Percentiles rank a stretch among this genome's conserved stretches.
Conservation (phyloP, 1,140 invertebrate genomes). For the Cydia amplana region DNA sequence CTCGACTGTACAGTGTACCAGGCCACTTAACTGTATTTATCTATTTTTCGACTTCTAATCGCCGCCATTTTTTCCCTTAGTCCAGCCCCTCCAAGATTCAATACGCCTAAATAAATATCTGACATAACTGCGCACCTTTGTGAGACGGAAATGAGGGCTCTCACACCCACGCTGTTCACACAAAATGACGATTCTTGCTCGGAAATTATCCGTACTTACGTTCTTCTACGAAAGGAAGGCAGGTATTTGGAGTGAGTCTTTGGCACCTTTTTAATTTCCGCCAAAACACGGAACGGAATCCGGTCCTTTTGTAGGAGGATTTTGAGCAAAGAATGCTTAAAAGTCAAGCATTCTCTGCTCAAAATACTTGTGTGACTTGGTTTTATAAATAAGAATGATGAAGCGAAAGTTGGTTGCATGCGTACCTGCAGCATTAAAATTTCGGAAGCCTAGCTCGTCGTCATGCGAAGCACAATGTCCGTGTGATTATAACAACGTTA, state of each 20-base stretch:
- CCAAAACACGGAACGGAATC: conserved; percentile 20
- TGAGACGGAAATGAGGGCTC: conserved; percentile 17
- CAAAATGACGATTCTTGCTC: neutral
- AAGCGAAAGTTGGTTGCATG: no score
- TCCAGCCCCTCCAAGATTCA: neutral
- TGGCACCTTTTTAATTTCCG: conserved; percentile 30
- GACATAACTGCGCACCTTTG: conserved; percentile 29
- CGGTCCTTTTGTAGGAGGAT: neutral
- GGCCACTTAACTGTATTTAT: neutral
- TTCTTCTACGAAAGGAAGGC: neutral
- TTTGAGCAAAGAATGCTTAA: neutral
- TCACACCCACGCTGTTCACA: neutral
- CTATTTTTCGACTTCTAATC: neutral
- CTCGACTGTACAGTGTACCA: no score
- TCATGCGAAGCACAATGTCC: neutral
- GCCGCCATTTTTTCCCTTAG: neutral
- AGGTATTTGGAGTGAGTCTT: conserved; percentile 2
- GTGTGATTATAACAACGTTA: neutral
- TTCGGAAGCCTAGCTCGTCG: neutral
- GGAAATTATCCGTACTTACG: neutral
- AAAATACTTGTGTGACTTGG: neutral
- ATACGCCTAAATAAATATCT: conserved; percentile 31
- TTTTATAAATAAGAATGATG: neutral
- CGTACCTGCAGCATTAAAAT: neutral
- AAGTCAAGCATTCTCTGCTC: no score